Evolutionary conservation across 2,113 vertebrate genomes (phyloP), one percentile per base, ranked within the genome.

Genomic region (Leptobrachium ailaonicum): DNA sequence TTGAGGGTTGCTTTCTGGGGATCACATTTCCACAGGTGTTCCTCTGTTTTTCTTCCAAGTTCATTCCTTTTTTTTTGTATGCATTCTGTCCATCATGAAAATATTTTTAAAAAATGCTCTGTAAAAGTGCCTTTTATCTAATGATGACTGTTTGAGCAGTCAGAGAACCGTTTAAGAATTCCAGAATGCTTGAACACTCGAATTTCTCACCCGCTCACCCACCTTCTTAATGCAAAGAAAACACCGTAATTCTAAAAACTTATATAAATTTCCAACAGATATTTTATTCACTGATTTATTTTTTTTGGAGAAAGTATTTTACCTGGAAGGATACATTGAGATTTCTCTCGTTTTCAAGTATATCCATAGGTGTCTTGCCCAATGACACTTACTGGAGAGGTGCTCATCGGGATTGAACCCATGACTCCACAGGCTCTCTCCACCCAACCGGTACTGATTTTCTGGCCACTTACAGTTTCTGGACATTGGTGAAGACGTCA

Each of bases 1-100:
- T 32, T 77, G 3, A 81, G 77, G 82, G 56, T 75, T 75, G 82
- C 85, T 87, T 83, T 10, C 83, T 40, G 50, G 43, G 42, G 41
- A 90, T 90, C 90, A 89, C 91, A 91, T 93, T 93, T 92, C 91
- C 92, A 90, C 92, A 92, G 92, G 91, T 93, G 91, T 90, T 84
- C 89, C 85, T 86, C 63, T 90, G 90, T 92, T 94, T 80, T 93
- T 91, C 89, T 87, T 91, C 90, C 87, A 90, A 91, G 90, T 89
- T 92, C 93, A 92, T 92, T 91, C 92, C 89, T 89, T 90, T 90
- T 89, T 92, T 90, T 90, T 89, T 92, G 91, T 90, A 60, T 92
- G 85, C 86, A 84, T 90, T 85, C 89, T 79, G 85, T 86, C 89
- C 85, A 84, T 87, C 84, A 69, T 82, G 77, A 0, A 74, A 50